phyloP scores from a whole-genome alignment of 1,140 invertebrate species.

The Drosophila orosa region DNA sequence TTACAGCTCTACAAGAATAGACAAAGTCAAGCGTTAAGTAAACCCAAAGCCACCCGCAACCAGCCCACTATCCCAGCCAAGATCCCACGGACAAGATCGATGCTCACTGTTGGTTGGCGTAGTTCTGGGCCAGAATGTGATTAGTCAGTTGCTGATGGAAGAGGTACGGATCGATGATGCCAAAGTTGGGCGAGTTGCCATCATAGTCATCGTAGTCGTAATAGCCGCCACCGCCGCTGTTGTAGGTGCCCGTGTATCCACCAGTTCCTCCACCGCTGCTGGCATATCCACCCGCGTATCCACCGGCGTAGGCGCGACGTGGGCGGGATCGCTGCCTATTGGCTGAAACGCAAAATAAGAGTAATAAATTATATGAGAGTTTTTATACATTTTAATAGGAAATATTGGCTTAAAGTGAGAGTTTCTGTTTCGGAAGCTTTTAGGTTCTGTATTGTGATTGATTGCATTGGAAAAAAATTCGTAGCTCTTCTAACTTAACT shows the following conservation, averaged over 20 bases:
- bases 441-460: too few relatives aligned
- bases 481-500: too few relatives aligned
- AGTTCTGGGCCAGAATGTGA: slow-evolving; percentile 79
- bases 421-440: too few relatives aligned
- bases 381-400: too few relatives aligned
- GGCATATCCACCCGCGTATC: slow-evolving; percentile 49
- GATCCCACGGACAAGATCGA: background rate
- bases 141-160: slow-evolving; percentile 82
- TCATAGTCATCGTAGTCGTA: slow-evolving; percentile 68
- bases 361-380: too few relatives aligned
- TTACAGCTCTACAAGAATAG: slow-evolving; percentile 73
- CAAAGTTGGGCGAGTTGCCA: slow-evolving; percentile 58
- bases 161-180: slow-evolving; percentile 75
- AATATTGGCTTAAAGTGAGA: too few relatives aligned
- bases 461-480: too few relatives aligned
- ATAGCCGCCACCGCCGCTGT: slow-evolving; percentile 49
- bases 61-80: slow-evolving; percentile 9
- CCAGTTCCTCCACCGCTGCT: slow-evolving; percentile 55
- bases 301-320: slow-evolving; percentile 39
- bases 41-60: slow-evolving; percentile 26
- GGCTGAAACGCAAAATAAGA: slow-evolving; percentile 16
- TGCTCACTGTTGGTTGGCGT: slow-evolving; percentile 75
- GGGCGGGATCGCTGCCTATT: background rate
- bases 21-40: slow-evolving; percentile 55
- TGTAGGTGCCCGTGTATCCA: slow-evolving; percentile 61